Evolutionary conservation across 2,888 invertebrate species (phyloP), one percentile per base, ranked within the genome.

Genomic region (Campopleginae sp.): DNA sequence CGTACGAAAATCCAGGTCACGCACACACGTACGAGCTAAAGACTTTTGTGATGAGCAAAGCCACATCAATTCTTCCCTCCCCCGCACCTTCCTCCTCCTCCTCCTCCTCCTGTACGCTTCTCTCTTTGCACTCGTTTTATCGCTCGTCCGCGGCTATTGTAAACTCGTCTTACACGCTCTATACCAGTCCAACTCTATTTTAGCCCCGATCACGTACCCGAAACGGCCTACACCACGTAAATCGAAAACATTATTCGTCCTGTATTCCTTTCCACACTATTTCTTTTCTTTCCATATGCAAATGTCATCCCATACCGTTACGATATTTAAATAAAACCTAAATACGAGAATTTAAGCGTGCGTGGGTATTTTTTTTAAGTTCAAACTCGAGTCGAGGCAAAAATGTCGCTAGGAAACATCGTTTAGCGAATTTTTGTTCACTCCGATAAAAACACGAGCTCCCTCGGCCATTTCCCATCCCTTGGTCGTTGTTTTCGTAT

Each of bases 1-100:
- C 33, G 66, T 72, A 76, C 46, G 63, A 46, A 65, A 54, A 85
- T 82, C 85, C 85, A 82, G 85, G 85, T 82, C 81, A 85, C 51
- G n/a, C 27, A 46, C 19, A n/a, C 14, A 14, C 42, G 19, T 23
- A 8, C 6, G 8, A 74, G 42, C 58, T 19, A 61, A 58, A 58
- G 44, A 38, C 23, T 38, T 66, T 66, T 58, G 58, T 58, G 58
- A 58, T 58, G 58, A 58, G 58, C 58, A 58, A 58, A 58, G 58
- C 58, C 58, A 58, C 58, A 58, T 58, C 58, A 58, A 58, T 58
- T 58, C 23, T 66, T 23, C 44, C 66, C 44, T 14, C 38, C 38
- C 12, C 66, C 44, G 1, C 19, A 19, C 8, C 38, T 19, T 38
- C 63, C n/a, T 33, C n/a, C 58, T n/a, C 38, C 38, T 38, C 63